Conservation (phyloP, 1,140 invertebrate genomes). For the Bombus superbus region DNA sequence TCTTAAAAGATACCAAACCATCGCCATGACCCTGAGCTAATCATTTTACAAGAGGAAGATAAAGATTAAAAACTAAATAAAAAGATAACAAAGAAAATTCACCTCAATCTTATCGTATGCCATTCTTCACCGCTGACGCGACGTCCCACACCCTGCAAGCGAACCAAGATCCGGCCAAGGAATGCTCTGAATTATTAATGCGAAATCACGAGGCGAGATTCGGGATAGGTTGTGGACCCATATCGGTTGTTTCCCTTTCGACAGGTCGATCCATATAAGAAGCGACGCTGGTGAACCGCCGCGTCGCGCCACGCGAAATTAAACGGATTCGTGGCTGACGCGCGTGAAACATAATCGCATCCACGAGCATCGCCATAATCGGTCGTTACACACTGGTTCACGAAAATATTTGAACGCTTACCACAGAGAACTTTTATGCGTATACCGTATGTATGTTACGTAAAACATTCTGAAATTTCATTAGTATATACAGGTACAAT, state of each 20-base stretch:
- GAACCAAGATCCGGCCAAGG: background rate
- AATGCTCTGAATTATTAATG: conserved; percentile 43
- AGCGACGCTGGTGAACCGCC: background rate
- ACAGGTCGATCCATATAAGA: conserved; percentile 53
- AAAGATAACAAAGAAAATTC: background rate
- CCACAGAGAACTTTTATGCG: background rate
- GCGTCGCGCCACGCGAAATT: background rate
- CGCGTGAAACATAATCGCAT: conserved; percentile 46
- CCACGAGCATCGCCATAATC: conserved; percentile 56
- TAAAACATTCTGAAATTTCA: background rate
- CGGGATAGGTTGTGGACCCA: background rate
- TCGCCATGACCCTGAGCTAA: too few species aligned
- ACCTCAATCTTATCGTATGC: background rate
- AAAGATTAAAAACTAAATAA: background rate
- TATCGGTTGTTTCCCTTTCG: conserved; percentile 25
- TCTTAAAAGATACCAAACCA: too few species aligned
- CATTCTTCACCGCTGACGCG: background rate
- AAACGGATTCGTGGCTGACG: conserved; percentile 38
- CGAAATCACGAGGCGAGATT: conserved; percentile 31
- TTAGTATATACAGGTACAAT: too few species aligned
- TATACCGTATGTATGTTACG: background rate
- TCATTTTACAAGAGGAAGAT: background rate
- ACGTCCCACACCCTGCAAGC: background rate
- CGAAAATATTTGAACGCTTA: background rate
- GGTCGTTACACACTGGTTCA: background rate